A percentile compares a stretch with the other conserved stretches of the same genome.
phyloP scores from a whole-genome alignment of 2,113 vertebrate genomes.

The Gymnorhina tibicen region DNA sequence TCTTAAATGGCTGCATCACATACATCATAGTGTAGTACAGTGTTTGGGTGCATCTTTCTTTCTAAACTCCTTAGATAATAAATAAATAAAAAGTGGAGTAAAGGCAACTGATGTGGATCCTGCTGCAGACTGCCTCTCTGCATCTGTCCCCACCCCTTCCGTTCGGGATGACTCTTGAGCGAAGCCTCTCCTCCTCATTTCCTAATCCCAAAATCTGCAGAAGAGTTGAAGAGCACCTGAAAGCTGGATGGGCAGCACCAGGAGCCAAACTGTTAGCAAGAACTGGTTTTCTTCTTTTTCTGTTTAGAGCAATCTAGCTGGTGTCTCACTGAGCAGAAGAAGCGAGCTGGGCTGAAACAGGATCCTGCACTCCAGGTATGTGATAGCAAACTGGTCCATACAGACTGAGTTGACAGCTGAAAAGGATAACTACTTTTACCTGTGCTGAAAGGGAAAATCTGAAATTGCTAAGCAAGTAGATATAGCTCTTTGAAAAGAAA shows the following conservation, averaged over 20 bases:
- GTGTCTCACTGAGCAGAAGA: neutral
- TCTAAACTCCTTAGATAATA: neutral
- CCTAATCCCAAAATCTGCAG: neutral
- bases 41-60: neutral
- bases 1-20: neutral
- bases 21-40: neutral
- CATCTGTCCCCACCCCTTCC: conserved; percentile 39
- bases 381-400: conserved; percentile 6
- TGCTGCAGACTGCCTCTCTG: neutral
- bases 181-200: conserved; percentile 40
- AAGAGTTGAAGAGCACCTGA: conserved; percentile 7
- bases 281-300: neutral
- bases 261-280: neutral
- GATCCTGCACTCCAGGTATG: conserved; percentile 42
- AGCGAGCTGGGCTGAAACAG: neutral
- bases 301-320: neutral
- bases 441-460: neutral
- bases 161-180: neutral
- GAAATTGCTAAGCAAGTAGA: neutral
- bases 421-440: neutral
- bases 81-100: neutral
- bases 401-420: neutral
- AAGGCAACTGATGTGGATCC: neutral
- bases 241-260: neutral
- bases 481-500: neutral